phyloP scores from a whole-genome alignment of 1,140 invertebrate genomes.

The Bombus waltoni region DNA sequence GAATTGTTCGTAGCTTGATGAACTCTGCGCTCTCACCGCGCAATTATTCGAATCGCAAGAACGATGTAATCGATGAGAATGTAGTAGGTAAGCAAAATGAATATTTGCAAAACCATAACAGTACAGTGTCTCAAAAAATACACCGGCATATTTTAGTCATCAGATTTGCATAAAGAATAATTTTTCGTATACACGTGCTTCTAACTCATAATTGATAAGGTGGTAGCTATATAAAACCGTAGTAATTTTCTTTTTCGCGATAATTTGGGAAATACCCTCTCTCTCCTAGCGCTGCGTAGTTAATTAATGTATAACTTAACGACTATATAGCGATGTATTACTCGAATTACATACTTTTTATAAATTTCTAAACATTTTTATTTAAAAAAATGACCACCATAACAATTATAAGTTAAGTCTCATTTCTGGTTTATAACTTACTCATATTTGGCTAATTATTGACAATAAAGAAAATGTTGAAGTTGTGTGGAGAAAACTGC shows the following conservation, averaged over 20 bases:
- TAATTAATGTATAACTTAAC: too few species aligned
- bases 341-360: too few species aligned
- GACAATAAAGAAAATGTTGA: not conserved
- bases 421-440: too few species aligned
- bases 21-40: conserved; percentile 58
- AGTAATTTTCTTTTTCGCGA: too few species aligned
- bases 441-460: not conserved
- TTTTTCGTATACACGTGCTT: too few species aligned
- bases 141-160: not conserved
- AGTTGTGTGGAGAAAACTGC: not conserved
- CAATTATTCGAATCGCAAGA: not conserved
- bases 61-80: not conserved
- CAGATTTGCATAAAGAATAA: not conserved
- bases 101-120: not conserved
- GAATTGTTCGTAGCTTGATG: conserved; percentile 59
- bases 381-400: not conserved
- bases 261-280: too few species aligned
- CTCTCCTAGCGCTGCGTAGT: too few species aligned
- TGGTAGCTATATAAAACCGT: too few species aligned
- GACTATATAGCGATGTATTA: too few species aligned
- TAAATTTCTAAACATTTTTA: too few species aligned
- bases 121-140: not conserved
- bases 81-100: conserved; percentile 4
- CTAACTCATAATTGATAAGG: too few species aligned
- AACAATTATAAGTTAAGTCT: not conserved